phyloP scores from a whole-genome alignment of 2,888 invertebrate genomes.

The Ditylenchus weischeri region DNA sequence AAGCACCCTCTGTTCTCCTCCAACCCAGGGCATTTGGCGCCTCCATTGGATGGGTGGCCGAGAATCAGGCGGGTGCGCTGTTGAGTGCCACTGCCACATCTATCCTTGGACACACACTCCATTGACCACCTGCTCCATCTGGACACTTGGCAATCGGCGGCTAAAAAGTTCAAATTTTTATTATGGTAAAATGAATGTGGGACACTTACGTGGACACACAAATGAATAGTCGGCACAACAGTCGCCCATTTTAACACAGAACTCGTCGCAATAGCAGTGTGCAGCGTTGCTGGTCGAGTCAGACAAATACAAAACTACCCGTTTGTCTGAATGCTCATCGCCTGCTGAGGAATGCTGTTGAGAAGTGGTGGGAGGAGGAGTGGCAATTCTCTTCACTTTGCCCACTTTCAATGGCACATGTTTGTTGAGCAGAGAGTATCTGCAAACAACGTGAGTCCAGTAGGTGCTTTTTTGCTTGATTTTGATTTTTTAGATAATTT shows the following conservation, averaged over 20 bases:
- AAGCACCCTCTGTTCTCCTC: slow-evolving; percentile 46
- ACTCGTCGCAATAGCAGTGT: slow-evolving; percentile 53
- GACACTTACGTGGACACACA: slow-evolving; percentile 48
- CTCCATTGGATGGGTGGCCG: slow-evolving; percentile 38
- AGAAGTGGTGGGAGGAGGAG: slow-evolving; percentile 2
- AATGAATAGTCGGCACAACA: slow-evolving; percentile 54
- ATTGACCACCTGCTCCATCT: slow-evolving; percentile 44
- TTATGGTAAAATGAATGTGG: neutral
- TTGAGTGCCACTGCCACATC: slow-evolving; percentile 23
- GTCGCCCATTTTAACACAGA: slow-evolving; percentile 46
- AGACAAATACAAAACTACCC: slow-evolving; percentile 20
- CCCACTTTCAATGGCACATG: slow-evolving; percentile 44
- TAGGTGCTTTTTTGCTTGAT: too few species aligned
- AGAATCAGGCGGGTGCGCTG: slow-evolving; percentile 27
- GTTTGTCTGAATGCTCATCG: too few species aligned
- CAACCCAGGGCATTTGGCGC: slow-evolving; percentile 38
- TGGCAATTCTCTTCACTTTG: slow-evolving; percentile 18
- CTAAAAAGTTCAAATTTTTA: slow-evolving; percentile 29
- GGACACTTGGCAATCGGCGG: slow-evolving; percentile 44
- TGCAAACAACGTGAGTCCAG: slow-evolving; percentile 8
- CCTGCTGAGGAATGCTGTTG: neutral
- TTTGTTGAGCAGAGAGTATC: slow-evolving; percentile 48
- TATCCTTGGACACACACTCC: neutral
- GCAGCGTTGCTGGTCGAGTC: slow-evolving; percentile 9
- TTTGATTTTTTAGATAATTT: too few species aligned